Evolutionary conservation across 1,140 invertebrate species (phyloP), one percentile per base, ranked within the genome.

Genomic region (Diabrotica virgifera): DNA sequence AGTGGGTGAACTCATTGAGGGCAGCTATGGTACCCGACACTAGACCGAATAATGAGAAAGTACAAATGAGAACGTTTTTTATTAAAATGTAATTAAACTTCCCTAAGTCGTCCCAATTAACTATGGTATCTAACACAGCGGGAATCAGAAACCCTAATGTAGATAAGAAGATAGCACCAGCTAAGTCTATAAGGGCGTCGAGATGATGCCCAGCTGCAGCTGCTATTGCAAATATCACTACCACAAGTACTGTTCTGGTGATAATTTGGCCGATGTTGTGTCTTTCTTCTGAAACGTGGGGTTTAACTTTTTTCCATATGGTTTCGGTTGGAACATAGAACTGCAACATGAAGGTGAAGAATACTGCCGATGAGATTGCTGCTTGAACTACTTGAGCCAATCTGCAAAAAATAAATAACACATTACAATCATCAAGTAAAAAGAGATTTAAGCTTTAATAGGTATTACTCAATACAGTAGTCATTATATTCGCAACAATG

Each of bases 101-200:
- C 9, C 89, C 89, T 63, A 76, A 80, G 5, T 68, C 64, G 66
- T 79, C 85, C 83, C 85, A 89, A 64, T 82, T 80, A 36, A 87
- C 84, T 1, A 89, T 83, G 0, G 91, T 89, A 74, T 97, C 90
- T 35, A 97, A 85, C 10, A 94, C 75, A 5, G 92, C 88, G 40
- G 95, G 95, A 70, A 94, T 87, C 52, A 95, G 87, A 9, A 87
- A 80, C 5, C 94, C 93, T 9, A 97, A 82, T n/a, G 92, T 88
- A n/a, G 92, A 92, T 70, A 94, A 92, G 74, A 90, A 91, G 36
- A 96, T 81, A 2, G 95, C 90, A 8, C 95, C 95, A n/a, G 96
- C 90, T 37, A 96, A 81, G n/a, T 92, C 89, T 65, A 97, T 97
- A 62, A 96, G 86, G 5, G 93, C 82, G 61, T 93, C 93, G 54